Base-by-base conservation (phyloP, 2,113 vertebrate species). In the Rhizomys pruinosus region DNA sequence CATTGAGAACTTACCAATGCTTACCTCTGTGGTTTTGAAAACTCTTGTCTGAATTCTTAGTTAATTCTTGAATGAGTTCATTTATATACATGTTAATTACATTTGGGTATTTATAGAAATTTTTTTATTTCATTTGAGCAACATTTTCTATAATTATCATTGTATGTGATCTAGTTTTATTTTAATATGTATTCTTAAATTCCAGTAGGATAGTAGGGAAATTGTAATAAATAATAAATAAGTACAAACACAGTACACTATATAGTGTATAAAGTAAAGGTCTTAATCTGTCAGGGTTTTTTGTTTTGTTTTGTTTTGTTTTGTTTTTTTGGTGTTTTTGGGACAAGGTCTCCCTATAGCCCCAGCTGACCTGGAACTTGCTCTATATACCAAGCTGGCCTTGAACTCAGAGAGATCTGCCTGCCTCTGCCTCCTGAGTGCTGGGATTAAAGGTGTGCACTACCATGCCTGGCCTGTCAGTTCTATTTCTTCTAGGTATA, bases 121-220 rank as follows among this genome's bases (percentile, higher is more conserved):
- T 4, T 87, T 96, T 84, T 76, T 81, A 64, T 92, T 95, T 74
- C 80, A 47, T 91, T n/a, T 59, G 16, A 7, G 13, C 34, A 88
- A 25, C 23, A 73, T 87, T 91, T 91, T 94, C 27, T 10, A 84
- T 52, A 22, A 23, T 90, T 94, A 39, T 86, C 17, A 19, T 87
- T 82, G 17, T 17, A 42, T 63, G 73, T 84, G 27, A 44, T 94
- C 15, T 89, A 64, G 57, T 78, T 92, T 79, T 92, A 5, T 78
- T 86, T 94, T 81, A 59, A 63, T 39, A 7, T 52, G n/a, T 89
- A 29, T 86, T 91, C 42, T 47, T 92, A 61, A 89, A 39, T 73
- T 74, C 37, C 39, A 78, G 0, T 64, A 72, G 27, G 55, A 69
- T 66, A 93, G 27, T 86, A 59, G 90, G 23, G 66, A 90, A 59